Base-by-base conservation (phyloP, 1,140 invertebrate species). In the Nasonia giraulti region DNA sequence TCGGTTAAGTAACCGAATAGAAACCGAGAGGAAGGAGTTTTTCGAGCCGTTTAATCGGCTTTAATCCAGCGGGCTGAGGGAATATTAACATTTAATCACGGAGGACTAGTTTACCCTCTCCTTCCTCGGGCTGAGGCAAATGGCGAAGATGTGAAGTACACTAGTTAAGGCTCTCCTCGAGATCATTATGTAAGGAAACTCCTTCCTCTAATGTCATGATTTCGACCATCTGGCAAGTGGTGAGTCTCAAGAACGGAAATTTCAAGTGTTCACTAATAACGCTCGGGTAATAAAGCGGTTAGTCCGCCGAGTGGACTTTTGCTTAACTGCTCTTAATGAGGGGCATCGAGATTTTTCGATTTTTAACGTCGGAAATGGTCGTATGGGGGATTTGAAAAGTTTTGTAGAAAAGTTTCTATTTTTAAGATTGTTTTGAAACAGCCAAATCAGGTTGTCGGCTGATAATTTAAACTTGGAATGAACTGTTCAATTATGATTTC, bases 181-280 rank as follows among this genome's bases (percentile, higher is more conserved):
- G 73, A 81, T 85, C 73, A 85, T 85, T 81, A 85, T 81, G 31
- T 81, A 77, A 76, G 66, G 20, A 17, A 80, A 47, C 10, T 69
- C 5, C 69, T 81, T 44, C 40, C 62, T 69, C 73, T 85, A 85
- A 85, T 77, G 73, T 81, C 73, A 85, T 71, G 73, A 85, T 81
- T 85, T 85, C 44, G 23, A 77, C 10, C 79, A 77, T 23, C 40
- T 77, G 55, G 74, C 8, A 69, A 71, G 73, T 76, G 47, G 69
- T 20, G 31, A 8, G 12, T 23, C 8, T 83, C 50, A 66, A 71
- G 62, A 84, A 11, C 10, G 23, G 0, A 37, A 79, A 66, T 68
- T 77, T 74, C 27, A 84, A 87, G 84, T 85, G 71, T 80, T 87
- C 90, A 62, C 47, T 80, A 81, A 82, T 81, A 83, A 86, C 66